Base-by-base conservation (phyloP, 2,113 vertebrate species). In the Carettochelys insculpta region DNA sequence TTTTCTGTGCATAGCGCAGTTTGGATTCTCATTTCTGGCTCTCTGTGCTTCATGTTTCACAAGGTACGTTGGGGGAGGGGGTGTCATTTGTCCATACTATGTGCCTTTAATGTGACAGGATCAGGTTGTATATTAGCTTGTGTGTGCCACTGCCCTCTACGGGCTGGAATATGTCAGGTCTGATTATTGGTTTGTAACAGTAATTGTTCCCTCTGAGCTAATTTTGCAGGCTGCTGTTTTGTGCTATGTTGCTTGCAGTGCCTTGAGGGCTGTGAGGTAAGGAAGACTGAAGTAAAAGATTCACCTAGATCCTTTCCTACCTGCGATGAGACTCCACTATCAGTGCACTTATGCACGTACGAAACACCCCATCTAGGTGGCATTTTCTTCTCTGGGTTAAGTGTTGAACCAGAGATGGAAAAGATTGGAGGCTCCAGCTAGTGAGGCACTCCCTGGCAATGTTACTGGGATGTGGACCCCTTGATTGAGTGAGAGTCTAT, bases 201-300 rank as follows among this genome's bases (percentile, higher is more conserved):
- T 68, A 29, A 5, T 11, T 4, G 0, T 43, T 51, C 8, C 34
- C 52, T 8, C 68, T 24, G 73, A 89, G 45, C 38, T 17, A 2
- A 19, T 54, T 38, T 53, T 3, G 0, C 19, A 38, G 82, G 71
- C 78, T 81, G 4, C 61, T 73, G 3, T 43, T 38, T n/a, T 68
- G 61, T 68, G 81, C 95, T 85, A 86, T 85, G 94, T 91, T 89
- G 73, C 56, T 54, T 82, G 31, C 76, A 91, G 83, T 88, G 93
- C 96, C 95, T 95, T 6, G 88, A 90, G 94, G 96, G 94, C 91
- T 6, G 88, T 11, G 54, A 56, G 12, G 54, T 56, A 29, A 56
- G 54, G 24, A 56, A 25, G 61, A 24, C 11, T 7, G 56, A 50
- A 50, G 48, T 11, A 50, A 50, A 17, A 31, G 34, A 65, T n/a